Conservation (phyloP, 2,797 vertebrate genomes). For the Alauda arvensis region DNA sequence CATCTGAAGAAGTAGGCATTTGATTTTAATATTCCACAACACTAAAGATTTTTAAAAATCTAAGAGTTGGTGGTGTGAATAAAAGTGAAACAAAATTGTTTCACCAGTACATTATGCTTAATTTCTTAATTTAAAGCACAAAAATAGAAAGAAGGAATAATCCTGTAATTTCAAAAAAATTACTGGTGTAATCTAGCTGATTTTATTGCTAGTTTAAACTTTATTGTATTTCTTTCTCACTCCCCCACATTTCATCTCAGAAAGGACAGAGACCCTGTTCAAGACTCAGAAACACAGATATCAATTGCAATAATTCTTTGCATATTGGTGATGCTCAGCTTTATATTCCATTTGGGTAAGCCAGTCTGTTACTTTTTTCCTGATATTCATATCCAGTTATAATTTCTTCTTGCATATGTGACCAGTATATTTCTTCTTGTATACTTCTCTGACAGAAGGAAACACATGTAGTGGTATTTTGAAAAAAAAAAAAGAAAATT, state of each 20-base stretch:
- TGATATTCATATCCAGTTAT: neutral
- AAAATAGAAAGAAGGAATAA: neutral
- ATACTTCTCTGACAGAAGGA: neutral
- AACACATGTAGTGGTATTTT: neutral
- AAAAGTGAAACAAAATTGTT: neutral
- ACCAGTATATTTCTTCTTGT: neutral
- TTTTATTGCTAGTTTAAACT: neutral
- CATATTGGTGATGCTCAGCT: neutral
- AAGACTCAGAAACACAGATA: neutral
- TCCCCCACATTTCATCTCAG: neutral
- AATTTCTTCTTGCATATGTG: neutral
- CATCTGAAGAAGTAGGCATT: neutral
- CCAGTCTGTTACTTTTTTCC: neutral
- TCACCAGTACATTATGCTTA: neutral
- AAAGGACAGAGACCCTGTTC: neutral
- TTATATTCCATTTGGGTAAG: neutral
- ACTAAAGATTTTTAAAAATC: neutral
- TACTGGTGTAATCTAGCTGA: neutral
- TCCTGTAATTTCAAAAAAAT: neutral
- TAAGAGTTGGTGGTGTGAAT: neutral
- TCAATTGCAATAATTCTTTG: neutral
- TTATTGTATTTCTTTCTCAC: neutral
- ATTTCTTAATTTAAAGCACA: neutral
- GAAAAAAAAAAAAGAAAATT: rapidly evolving
- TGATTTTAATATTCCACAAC: neutral